Base-by-base conservation (phyloP, 2,888 invertebrate species). In the Clunio marinus region DNA sequence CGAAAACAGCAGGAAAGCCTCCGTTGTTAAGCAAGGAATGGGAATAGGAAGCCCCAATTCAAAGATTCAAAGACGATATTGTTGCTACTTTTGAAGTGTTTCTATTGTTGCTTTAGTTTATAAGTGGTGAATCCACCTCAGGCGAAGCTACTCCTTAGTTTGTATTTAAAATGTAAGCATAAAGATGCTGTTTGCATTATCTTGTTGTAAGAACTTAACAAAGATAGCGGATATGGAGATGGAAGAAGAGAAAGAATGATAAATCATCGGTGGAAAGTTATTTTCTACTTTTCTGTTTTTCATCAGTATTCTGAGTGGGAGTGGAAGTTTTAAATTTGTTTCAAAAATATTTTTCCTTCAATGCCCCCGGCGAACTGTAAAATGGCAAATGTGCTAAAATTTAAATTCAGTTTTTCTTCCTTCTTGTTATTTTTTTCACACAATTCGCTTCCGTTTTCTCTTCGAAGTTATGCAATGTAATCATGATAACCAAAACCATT, bases 261-360 rank as follows among this genome's bases (percentile, higher is more conserved):
- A 60, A 60, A 60, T 60, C 60, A 60, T 60, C 24, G 37, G 60
- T 22, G 24, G 24, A 60, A 41, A 37, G 37, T 60, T 22, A 60
- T 37, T 35, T 41, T 15, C 17, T 41, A 15, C 15, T 41, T 15
- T 41, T 15, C 41, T 15, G n/a, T n/a, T 15, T 20, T 46, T 51
- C 51, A 10, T 20, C 51, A 51, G n/a, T 22, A n/a, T 51, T 17
- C 51, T 20, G 51, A 27, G 45, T 57, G 57, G n/a, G n/a, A n/a
- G n/a, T n/a, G 25, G 25, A 57, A 20, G 27, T 57, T 25, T 57
- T 27, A 25, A 25, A 57, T 27, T 25, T 57, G 13, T 28, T 24
- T 15, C 8, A n/a, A n/a, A n/a, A n/a, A n/a, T n/a, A n/a, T n/a
- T n/a, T n/a, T n/a, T n/a, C n/a, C n/a, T n/a, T n/a, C n/a, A n/a